Conservation (phyloP, 2,797 vertebrate genomes). For the Psittacula echo region DNA sequence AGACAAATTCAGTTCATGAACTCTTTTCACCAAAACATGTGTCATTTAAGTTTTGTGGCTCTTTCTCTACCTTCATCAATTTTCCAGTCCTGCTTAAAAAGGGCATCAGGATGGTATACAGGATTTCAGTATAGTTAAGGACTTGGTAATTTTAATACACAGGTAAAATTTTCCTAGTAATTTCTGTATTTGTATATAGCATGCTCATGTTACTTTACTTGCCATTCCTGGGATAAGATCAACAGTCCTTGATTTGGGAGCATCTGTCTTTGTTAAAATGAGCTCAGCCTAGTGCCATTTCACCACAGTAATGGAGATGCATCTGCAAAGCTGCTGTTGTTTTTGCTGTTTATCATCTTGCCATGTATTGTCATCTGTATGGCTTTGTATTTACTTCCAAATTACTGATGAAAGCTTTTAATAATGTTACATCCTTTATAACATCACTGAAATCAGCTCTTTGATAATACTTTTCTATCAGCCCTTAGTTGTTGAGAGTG, state of each 20-base stretch:
- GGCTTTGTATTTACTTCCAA: conserved; percentile 12
- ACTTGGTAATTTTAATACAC: not conserved
- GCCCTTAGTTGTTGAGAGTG: not conserved
- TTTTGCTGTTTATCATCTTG: not conserved
- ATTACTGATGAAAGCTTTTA: not conserved
- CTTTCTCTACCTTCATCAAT: not conserved
- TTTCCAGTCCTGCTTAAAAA: not conserved
- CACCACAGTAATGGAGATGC: not conserved
- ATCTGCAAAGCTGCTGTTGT: not conserved
- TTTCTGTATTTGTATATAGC: not conserved
- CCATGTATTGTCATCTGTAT: not conserved
- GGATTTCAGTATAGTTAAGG: not conserved
- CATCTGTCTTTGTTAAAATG: not conserved
- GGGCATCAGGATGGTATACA: accelerated
- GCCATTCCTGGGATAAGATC: not conserved
- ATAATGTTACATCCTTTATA: not conserved
- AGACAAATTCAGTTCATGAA: not conserved
- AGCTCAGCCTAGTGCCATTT: not conserved
- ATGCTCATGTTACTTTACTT: not conserved
- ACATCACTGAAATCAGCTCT: not conserved
- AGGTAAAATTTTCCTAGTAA: not conserved
- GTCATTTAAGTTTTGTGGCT: not conserved
- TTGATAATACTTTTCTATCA: not conserved
- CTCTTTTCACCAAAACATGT: not conserved
- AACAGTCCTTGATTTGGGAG: not conserved